Percentiles rank a stretch among this genome's conserved stretches.
Conservation (phyloP, 1,140 invertebrate genomes). For the Ctenoplectra terminalis region DNA sequence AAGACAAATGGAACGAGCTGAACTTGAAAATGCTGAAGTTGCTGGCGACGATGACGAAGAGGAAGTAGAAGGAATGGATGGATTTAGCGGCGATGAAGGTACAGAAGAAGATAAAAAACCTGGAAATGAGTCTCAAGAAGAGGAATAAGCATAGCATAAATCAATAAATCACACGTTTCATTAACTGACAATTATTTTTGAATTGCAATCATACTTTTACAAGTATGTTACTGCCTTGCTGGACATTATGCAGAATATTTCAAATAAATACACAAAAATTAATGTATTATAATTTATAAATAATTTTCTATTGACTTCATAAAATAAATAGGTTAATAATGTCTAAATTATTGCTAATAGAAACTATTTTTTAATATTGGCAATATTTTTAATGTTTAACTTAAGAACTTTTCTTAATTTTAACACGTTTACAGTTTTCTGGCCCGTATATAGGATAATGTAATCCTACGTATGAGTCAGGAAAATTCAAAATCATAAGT, state of each 20-base stretch:
- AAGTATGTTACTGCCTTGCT: slow-evolving; percentile 48
- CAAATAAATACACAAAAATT: slow-evolving; percentile 63
- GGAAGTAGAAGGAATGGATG: slow-evolving; percentile 87
- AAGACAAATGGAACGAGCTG: slow-evolving; percentile 95
- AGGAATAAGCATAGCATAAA: slow-evolving; percentile 67
- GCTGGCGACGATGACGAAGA: slow-evolving; percentile 94
- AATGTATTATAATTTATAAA: slow-evolving; percentile 54
- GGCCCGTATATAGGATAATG: too few relatives aligned
- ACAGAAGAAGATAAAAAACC: slow-evolving; percentile 74
- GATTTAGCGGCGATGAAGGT: slow-evolving; percentile 81
- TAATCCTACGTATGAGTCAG: too few relatives aligned
- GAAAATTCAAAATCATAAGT: too few relatives aligned
- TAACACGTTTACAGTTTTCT: background rate
- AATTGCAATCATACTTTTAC: slow-evolving; percentile 23
- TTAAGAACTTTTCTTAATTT: background rate
- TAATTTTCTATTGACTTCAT: slow-evolving; percentile 63
- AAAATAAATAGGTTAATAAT: slow-evolving; percentile 50
- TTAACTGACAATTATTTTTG: slow-evolving; percentile 29
- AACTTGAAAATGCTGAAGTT: slow-evolving; percentile 97
- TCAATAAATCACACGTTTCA: slow-evolving; percentile 45
- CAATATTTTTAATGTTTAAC: background rate
- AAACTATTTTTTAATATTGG: background rate
- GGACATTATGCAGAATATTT: slow-evolving; percentile 60
- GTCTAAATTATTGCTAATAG: slow-evolving; percentile 6
- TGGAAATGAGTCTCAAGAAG: slow-evolving; percentile 68